Evolutionary conservation across 2,888 invertebrate genomes (phyloP), one percentile per base, ranked within the genome.

Genomic region (Caenorhabditis becei): DNA sequence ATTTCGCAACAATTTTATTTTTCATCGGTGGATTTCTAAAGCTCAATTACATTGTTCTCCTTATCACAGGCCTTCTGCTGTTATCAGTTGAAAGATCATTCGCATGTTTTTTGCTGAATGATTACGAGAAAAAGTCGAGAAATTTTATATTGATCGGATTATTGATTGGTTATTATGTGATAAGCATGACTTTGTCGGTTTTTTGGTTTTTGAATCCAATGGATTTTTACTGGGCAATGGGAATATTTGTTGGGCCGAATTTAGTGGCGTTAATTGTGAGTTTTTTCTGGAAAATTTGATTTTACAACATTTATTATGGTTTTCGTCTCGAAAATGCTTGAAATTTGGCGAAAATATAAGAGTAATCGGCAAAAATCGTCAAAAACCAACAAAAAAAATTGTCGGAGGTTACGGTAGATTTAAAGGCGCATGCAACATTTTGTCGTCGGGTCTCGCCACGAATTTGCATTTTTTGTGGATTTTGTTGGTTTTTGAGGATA

Each of bases 21-120:
- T 67, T 77, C 41, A 24, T 77, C 10, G 58, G 61, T 10, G 77
- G 67, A n/a, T 67, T 77, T 20, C n/a, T 77, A 7, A 56, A 62
- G 47, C 26, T 67, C 18, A 67, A 77, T 37, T 67, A 62, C 18
- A 32, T 62, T 2, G 18, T 53, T 3, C 62, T 61, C 2, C 35
- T 77, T 23, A 26, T 32, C 28, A 53, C 28, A 10, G 16, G 61
- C 1, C 41, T 77, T 0, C 26, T 77, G 11, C 41, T 41, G 7
- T n/a, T 77, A 7, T 32, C 51, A 0, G 24, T 67, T 1, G 77
- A 77, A 54, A 20, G 77, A 44, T 62, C 62, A 11, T 77, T 67
- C 20, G 77, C 77, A 16, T 62, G 61, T 32, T 67, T 32, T 61
- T 69, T 35, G 10, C 49, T 74, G 11, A 47, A 32, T 20, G 62